These are phyloP conservation scores for Cathartes aura DNA, from an alignment of 2,113 vertebrate species.

Conservation along the genomic window DNA sequence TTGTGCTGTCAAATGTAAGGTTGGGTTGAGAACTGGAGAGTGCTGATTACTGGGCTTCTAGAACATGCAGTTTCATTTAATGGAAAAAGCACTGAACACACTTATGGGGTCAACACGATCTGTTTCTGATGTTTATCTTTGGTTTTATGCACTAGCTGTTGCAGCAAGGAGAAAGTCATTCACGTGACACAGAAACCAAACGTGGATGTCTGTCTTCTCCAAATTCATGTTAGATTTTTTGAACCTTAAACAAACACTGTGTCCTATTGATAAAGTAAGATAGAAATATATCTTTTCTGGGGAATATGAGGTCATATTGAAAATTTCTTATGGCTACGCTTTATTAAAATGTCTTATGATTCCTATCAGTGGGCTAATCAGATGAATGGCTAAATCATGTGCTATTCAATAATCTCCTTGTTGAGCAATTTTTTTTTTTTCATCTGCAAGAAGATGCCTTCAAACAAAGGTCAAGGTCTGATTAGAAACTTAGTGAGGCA, in stretches of 20 bases:
- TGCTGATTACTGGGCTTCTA: not conserved
- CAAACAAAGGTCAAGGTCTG: not conserved
- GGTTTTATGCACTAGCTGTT: not conserved
- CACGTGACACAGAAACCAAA: constrained; percentile 31
- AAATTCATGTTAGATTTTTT: not conserved
- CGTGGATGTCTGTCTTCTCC: not conserved
- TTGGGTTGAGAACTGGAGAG: not conserved
- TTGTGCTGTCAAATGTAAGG: not conserved
- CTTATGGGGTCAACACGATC: not conserved
- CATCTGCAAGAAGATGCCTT: not conserved
- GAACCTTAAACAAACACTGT: constrained; percentile 11
- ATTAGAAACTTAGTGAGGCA: not conserved
- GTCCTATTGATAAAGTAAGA: constrained; percentile 21
- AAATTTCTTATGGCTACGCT: not conserved
- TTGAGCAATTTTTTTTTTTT: not conserved
- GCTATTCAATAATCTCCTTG: constrained; percentile 72
- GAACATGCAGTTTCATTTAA: not conserved
- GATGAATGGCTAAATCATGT: constrained; percentile 73
- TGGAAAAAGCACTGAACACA: not conserved
- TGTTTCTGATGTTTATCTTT: not conserved
- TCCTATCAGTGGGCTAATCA: constrained; percentile 63
- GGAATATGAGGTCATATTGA: not conserved
- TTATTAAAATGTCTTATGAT: constrained; percentile 75
- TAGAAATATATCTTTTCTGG: not conserved
- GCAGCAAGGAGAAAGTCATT: not conserved